A percentile compares a stretch with the other conserved stretches of the same genome.
Evolutionary conservation across 2,888 invertebrate species (phyloP).

Genomic region (Neelides folsomi): DNA sequence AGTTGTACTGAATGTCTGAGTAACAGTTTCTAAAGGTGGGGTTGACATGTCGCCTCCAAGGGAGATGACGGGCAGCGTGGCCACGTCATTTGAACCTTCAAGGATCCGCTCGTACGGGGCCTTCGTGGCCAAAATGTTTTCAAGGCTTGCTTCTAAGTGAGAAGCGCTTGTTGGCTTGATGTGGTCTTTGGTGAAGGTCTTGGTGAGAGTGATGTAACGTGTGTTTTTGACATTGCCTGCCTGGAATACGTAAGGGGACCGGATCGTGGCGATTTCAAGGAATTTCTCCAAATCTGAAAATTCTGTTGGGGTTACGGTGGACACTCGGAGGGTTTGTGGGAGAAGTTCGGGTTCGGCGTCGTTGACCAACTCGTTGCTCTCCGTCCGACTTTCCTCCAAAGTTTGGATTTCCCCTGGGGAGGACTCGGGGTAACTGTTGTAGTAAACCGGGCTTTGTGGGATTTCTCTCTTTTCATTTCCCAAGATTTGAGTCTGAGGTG

Average conservation of each 20-base stretch:
- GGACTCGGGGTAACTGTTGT: slow-evolving; percentile 12
- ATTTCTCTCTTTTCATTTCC: too few species aligned
- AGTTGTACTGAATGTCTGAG: slow-evolving; percentile 82
- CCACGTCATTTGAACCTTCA: slow-evolving; percentile 42
- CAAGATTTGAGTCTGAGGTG: too few species aligned
- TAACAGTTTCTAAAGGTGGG: slow-evolving; percentile 72
- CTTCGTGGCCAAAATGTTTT: slow-evolving; percentile 68
- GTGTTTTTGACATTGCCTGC: slow-evolving; percentile 77
- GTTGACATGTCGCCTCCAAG: slow-evolving; percentile 64
- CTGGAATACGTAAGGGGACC: slow-evolving; percentile 77
- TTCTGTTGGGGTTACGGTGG: slow-evolving; percentile 75
- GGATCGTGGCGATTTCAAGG: slow-evolving; percentile 70
- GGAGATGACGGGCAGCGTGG: slow-evolving; percentile 66
- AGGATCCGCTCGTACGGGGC: slow-evolving; percentile 70
- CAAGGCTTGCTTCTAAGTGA: slow-evolving; percentile 36
- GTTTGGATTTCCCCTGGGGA: slow-evolving; percentile 15
- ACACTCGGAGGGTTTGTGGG: slow-evolving; percentile 70
- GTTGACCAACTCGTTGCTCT: slow-evolving; percentile 26
- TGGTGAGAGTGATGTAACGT: slow-evolving; percentile 69
- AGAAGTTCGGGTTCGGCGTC: slow-evolving; percentile 36
- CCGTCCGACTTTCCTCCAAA: slow-evolving; percentile 27
- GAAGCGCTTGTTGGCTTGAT: slow-evolving; percentile 29
- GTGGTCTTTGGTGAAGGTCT: slow-evolving; percentile 32
- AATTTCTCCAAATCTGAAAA: slow-evolving; percentile 66
- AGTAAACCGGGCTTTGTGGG: slow-evolving; percentile 14